Evolutionary conservation across 2,888 invertebrate species (phyloP).

Genomic region (Cremastinae sp.): DNA sequence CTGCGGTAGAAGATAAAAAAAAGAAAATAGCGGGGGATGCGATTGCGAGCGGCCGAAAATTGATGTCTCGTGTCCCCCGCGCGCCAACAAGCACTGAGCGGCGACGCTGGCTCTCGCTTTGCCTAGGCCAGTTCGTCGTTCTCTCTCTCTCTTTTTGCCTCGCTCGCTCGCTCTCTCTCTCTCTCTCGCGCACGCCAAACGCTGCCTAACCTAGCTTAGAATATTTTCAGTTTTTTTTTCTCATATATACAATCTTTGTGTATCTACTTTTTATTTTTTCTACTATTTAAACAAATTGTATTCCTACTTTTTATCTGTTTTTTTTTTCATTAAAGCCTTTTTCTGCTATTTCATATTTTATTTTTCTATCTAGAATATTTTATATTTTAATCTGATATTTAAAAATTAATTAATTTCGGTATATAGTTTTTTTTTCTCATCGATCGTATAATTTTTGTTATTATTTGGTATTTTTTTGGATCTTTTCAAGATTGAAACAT

Average conservation of each 20-base stretch:
- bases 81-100: slow-evolving; percentile 76
- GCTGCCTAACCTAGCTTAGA: neutral
- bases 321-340: too few species aligned
- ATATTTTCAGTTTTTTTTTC: neutral
- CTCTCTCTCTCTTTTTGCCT: slow-evolving; percentile 48
- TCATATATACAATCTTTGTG: neutral
- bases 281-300: too few species aligned
- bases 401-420: too few species aligned
- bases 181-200: slow-evolving; percentile 51
- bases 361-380: too few species aligned
- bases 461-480: too few species aligned
- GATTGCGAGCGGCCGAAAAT: slow-evolving; percentile 31
- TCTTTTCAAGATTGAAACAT: too few species aligned
- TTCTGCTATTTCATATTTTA: slow-evolving; percentile 52
- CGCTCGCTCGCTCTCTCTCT: slow-evolving; percentile 47
- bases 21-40: neutral
- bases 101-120: slow-evolving; percentile 74
- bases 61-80: slow-evolving; percentile 60
- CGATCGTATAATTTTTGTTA: too few species aligned
- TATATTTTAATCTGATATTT: too few species aligned
- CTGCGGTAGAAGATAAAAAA: neutral
- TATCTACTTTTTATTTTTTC: slow-evolving; percentile 41
- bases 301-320: too few species aligned
- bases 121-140: slow-evolving; percentile 73
- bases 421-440: too few species aligned